Evolutionary conservation across 2,113 vertebrate genomes (phyloP), one percentile per base, ranked within the genome.

Genomic region (Edolisoma coerulescens): DNA sequence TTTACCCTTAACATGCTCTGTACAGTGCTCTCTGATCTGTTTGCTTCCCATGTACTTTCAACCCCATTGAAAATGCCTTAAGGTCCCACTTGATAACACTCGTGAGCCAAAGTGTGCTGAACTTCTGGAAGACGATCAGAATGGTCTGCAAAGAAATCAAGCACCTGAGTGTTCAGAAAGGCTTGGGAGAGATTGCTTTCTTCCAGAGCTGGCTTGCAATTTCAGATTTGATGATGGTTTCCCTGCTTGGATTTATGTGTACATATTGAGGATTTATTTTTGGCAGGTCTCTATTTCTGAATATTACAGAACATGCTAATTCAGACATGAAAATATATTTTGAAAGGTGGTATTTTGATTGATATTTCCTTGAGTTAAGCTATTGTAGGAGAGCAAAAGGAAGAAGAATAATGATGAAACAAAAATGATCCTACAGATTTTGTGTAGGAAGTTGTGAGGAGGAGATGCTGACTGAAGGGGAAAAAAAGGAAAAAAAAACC

Each of bases 1-100:
- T 82, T 96, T 93, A 96, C 64, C 44, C 76, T 95, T 90, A 86
- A 78, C 37, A 45, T 91, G 84, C 47, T 70, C 76, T 7, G 12
- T 39, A 18, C n/a, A 16, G 41, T 49, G 30, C 41, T 75, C 71
- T 90, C 44, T 64, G 68, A 69, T 92, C 76, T 45, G 27, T 65
- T 89, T 71, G 75, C 70, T 94, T 96, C 75, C 67, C 1, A 0
- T 70, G 71, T 76, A 77, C 94, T 95, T 95, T 95, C 75, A 96
- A 80, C 67, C 42, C 63, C 50, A 14, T 0, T 80, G 82, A 84
- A 93, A 94, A 77, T 80, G 84, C 84, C 87, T 85, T 67, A 10
- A 88, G 84, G 87, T 85, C 24, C 30, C 54, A 63, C 84, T 90
- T 74, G 75, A 59, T 63, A 88, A 77, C 71, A 44, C 50, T 88